These are phyloP conservation scores for Platysteira castanea DNA, from an alignment of 2,113 vertebrate species.

Conservation along the genomic window DNA sequence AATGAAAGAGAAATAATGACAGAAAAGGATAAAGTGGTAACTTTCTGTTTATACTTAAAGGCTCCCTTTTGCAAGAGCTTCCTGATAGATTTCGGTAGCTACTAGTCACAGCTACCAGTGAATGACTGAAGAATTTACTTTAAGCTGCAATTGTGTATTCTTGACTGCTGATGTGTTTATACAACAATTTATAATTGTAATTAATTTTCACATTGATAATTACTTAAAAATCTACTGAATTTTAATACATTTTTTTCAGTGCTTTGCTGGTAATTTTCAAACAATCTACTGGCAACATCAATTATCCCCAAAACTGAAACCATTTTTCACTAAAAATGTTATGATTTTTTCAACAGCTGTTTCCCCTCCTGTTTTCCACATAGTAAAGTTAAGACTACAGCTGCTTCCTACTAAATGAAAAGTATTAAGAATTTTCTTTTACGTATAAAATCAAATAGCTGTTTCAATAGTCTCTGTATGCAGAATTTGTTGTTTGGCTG, in stretches of 20 bases:
- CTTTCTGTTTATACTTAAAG: neutral
- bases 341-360: neutral
- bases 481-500: neutral
- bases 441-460: neutral
- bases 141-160: neutral
- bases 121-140: neutral
- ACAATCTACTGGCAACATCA: neutral
- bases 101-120: neutral
- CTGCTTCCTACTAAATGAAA: neutral
- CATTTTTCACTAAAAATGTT: neutral
- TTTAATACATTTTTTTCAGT: neutral
- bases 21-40: neutral
- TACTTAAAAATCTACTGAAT: neutral
- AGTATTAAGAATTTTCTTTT: neutral
- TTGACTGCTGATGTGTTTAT: neutral
- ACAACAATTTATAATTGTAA: neutral
- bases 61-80: neutral
- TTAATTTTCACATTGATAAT: neutral
- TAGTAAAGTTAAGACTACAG: conserved; percentile 3
- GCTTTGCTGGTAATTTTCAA: neutral
- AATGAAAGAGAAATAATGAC: neutral
- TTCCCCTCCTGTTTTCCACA: neutral
- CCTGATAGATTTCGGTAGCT: neutral
- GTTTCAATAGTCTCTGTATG: neutral
- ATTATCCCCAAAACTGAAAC: neutral